phyloP scores from a whole-genome alignment of 2,888 invertebrate species.

The Metacarcinus magister region DNA sequence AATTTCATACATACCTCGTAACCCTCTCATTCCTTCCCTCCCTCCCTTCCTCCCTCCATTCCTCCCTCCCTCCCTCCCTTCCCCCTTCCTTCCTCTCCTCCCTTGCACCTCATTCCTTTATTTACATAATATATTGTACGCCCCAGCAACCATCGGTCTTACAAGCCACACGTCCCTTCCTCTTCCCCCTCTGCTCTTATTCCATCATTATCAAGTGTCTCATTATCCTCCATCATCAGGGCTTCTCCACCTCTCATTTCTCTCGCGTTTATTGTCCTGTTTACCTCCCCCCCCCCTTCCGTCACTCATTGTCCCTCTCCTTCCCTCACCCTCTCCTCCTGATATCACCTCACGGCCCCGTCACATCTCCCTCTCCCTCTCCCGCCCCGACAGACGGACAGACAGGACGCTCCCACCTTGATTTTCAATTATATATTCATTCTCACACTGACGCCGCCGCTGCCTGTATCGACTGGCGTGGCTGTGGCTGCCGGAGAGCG shows the following conservation, averaged over 20 bases:
- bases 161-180: background rate
- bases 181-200: conserved; percentile 7
- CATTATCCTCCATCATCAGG: background rate
- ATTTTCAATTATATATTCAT: conserved; percentile 69
- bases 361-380: no score
- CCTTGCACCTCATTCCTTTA: conserved; percentile 39
- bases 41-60: background rate
- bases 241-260: background rate
- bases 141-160: conserved; percentile 48
- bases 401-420: conserved; percentile 47
- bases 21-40: background rate
- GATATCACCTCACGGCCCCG: background rate
- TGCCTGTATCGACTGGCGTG: conserved; percentile 6
- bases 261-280: background rate
- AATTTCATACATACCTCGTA: background rate
- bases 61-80: no score
- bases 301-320: conserved; percentile 35
- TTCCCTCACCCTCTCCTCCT: background rate
- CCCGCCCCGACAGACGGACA: conserved; percentile 15
- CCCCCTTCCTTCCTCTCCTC: background rate
- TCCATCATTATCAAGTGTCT: background rate
- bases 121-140: conserved; percentile 69
- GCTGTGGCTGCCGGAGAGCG: background rate
- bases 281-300: background rate
- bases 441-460: conserved; percentile 51